Evolutionary conservation across 1,140 invertebrate species (phyloP), one percentile per base, ranked within the genome.

Genomic region (Chelonus insularis): DNA sequence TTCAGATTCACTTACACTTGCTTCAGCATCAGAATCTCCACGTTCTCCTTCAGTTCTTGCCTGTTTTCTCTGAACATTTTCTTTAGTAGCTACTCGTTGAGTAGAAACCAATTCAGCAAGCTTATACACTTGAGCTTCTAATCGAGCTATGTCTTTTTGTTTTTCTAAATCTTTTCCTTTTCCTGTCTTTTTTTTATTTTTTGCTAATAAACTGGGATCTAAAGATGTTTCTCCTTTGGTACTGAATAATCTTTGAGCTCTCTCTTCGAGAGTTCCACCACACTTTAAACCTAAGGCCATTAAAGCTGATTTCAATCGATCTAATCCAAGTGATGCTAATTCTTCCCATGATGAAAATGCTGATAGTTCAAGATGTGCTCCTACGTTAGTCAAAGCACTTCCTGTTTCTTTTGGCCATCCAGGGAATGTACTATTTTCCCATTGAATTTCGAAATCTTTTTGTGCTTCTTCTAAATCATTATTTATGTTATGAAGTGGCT

Each of bases 281-380:
- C 98, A 99, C 80, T 99, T 99, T 0, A 99, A 83, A 0, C 95
- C 94, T n/a, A 99, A 79, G 4, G 97, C 97, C 88, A 98, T 92
- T 1, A 99, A 81, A 7, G 96, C 98, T 11, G 95, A 97, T 78
- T 99, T 99, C 1, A 99, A 84, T 75, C 97, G 88, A 84, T 99
- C 97, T 64, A 99, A 79, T 37, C 97, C 98, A 4, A 99, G 82
- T 5, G 96, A 97, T 1, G 95, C 95, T 60, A 99, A 81, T 82
- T 99, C 97, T 82, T 99, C 96, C 89, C 92, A 94, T n/a, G 94
- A 96, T 0, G 92, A 94, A 79, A 99, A 99, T 0, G 95, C 95
- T 7, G 95, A 96, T 0, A 99, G 80, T 81, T 99, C 97, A 47
- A 99, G 86, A 84, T 97, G 95, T 12, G 96, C 96, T 60, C 96